These are phyloP conservation scores for Serripes groenlandicus DNA, from an alignment of 2,888 invertebrate genomes.

Conservation along the genomic window DNA sequence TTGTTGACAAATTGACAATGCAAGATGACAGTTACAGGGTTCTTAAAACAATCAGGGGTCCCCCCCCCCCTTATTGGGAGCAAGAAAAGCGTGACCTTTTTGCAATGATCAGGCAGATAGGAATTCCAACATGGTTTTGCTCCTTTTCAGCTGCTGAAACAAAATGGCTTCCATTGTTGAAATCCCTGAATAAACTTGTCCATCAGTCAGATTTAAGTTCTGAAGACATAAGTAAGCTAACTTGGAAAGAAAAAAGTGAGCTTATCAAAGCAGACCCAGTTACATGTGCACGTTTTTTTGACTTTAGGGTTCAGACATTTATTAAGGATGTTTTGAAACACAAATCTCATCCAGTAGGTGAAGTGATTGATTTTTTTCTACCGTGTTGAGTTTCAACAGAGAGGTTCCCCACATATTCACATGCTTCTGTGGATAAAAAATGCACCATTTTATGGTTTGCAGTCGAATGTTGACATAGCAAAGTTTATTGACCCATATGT, in stretches of 20 bases:
- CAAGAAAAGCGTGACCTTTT: slow-evolving; percentile 40
- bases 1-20: slow-evolving; percentile 26
- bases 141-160: slow-evolving; percentile 56
- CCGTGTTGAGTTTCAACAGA: slow-evolving; percentile 68
- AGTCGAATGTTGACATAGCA: no score
- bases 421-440: slow-evolving; percentile 67
- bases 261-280: slow-evolving; percentile 1
- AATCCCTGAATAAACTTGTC: slow-evolving; percentile 16
- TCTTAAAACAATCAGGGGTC: slow-evolving; percentile 38
- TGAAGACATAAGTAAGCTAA: slow-evolving; percentile 6
- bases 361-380: slow-evolving; percentile 64
- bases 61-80: slow-evolving; percentile 50
- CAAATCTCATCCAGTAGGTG: slow-evolving; percentile 49
- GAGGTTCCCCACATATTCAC: slow-evolving; percentile 73
- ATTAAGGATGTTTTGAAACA: slow-evolving; percentile 28
- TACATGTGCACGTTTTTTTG: slow-evolving; percentile 1
- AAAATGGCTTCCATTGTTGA: slow-evolving; percentile 34
- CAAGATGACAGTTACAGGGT: slow-evolving; percentile 49
- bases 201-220: slow-evolving; percentile 23
- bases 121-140: slow-evolving; percentile 25
- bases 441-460: no score
- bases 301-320: background rate
- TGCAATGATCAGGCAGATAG: slow-evolving; percentile 55
- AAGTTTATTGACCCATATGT: slow-evolving; percentile 25
- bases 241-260: background rate